phyloP scores from a whole-genome alignment of 1,140 invertebrate genomes.

The Zophobas morio region DNA sequence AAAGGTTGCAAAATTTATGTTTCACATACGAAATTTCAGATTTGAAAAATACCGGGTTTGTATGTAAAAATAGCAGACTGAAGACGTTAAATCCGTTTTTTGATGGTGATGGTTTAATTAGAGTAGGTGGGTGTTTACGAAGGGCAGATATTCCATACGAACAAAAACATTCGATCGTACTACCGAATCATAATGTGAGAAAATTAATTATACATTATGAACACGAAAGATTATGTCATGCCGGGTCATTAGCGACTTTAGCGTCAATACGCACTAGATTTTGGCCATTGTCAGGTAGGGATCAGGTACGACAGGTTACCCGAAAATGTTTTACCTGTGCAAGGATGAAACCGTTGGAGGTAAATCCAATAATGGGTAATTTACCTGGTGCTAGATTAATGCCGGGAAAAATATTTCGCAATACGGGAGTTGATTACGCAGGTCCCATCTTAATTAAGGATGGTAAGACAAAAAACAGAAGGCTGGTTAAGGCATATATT shows the following conservation, averaged over 20 bases:
- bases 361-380: conserved; percentile 43
- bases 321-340: conserved; percentile 5
- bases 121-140: no score
- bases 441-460: conserved; percentile 52
- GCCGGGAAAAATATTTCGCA: conserved; percentile 7
- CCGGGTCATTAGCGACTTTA: not conserved
- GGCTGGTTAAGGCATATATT: conserved; percentile 19
- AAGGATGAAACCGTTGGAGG: not conserved
- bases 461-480: not conserved
- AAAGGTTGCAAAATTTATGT: no score
- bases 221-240: not conserved
- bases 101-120: no score
- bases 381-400: conserved; percentile 21
- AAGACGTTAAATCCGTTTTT: no score
- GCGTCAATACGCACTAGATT: not conserved
- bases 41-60: no score
- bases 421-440: conserved; percentile 60
- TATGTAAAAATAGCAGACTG: no score
- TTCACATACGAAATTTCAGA: no score
- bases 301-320: conserved; percentile 1
- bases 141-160: no score
- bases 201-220: no score
- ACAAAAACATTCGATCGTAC: no score
- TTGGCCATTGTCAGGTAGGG: not conserved
- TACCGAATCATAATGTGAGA: no score